Evolutionary conservation across 2,888 invertebrate species (phyloP).

Genomic region (Andrena hattorfiana): DNA sequence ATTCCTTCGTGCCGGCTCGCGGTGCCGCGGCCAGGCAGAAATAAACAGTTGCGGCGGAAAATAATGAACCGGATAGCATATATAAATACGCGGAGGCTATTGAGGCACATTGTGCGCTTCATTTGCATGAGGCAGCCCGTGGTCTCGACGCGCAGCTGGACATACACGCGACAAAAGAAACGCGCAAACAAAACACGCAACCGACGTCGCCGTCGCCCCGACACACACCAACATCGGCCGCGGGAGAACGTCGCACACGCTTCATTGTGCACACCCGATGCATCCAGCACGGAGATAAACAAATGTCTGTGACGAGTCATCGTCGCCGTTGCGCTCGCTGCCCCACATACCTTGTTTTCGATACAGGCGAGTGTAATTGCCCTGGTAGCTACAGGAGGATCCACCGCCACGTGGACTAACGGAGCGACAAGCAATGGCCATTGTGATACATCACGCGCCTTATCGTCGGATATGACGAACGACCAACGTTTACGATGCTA

Average conservation of each 20-base stretch:
- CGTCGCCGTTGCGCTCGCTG: background rate
- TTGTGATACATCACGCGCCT: constrained; percentile 22
- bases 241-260: constrained; percentile 36
- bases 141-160: constrained; percentile 78
- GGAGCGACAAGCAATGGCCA: constrained; percentile 27
- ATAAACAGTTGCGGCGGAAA: constrained; percentile 75
- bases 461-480: background rate
- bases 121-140: constrained; percentile 77
- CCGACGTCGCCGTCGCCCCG: constrained; percentile 36
- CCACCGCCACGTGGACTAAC: constrained; percentile 14
- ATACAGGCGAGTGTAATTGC: constrained; percentile 23
- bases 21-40: constrained; percentile 56
- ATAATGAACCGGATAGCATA: constrained; percentile 73
- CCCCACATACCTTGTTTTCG: constrained; percentile 24
- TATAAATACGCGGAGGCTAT: constrained; percentile 74
- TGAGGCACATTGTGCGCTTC: constrained; percentile 73
- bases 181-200: constrained; percentile 78
- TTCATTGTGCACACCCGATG: constrained; percentile 46
- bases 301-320: constrained; percentile 30
- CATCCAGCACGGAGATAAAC: constrained; percentile 57
- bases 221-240: constrained; percentile 23
- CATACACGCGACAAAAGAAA: constrained; percentile 79
- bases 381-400: constrained; percentile 6
- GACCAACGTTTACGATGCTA: background rate
- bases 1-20: constrained; percentile 20